These are phyloP conservation scores for Tragelaphus scriptus DNA, from an alignment of 2,113 vertebrate genomes.

Conservation along the genomic window DNA sequence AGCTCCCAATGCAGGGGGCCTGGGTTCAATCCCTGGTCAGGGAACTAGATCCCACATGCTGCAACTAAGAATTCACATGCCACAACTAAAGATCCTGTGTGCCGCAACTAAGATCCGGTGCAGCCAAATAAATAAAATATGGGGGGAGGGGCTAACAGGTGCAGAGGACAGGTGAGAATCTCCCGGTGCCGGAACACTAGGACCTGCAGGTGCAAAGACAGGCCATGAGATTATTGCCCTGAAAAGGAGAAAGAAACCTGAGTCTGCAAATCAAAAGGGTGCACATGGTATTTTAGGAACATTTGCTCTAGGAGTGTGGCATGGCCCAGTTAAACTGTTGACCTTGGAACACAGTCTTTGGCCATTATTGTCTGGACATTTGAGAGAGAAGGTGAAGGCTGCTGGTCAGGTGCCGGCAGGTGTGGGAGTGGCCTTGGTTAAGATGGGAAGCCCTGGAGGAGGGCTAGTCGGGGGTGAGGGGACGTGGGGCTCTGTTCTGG, in stretches of 20 bases:
- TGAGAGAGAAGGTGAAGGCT: neutral
- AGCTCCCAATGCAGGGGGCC: neutral
- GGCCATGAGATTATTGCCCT: neutral
- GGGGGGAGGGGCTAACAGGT: too few relatives aligned
- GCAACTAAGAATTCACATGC: neutral
- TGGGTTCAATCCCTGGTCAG: neutral
- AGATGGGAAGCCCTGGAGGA: too few relatives aligned
- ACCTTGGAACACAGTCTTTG: neutral
- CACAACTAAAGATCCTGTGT: neutral
- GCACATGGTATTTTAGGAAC: neutral
- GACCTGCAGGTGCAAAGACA: neutral
- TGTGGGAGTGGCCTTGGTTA: neutral
- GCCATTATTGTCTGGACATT: accelerated
- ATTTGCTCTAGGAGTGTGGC: neutral
- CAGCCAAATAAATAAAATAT: neutral
- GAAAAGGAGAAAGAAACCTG: neutral
- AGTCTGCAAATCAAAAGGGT: neutral
- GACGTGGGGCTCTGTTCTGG: accelerated
- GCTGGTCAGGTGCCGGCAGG: neutral
- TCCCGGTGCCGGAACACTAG: neutral
- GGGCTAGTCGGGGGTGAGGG: accelerated
- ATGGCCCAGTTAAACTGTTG: neutral
- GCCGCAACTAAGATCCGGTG: neutral
- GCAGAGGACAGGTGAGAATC: too few relatives aligned
- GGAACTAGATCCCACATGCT: neutral